phyloP scores from a whole-genome alignment of 1,140 invertebrate genomes.

The Ectropis grisescens region DNA sequence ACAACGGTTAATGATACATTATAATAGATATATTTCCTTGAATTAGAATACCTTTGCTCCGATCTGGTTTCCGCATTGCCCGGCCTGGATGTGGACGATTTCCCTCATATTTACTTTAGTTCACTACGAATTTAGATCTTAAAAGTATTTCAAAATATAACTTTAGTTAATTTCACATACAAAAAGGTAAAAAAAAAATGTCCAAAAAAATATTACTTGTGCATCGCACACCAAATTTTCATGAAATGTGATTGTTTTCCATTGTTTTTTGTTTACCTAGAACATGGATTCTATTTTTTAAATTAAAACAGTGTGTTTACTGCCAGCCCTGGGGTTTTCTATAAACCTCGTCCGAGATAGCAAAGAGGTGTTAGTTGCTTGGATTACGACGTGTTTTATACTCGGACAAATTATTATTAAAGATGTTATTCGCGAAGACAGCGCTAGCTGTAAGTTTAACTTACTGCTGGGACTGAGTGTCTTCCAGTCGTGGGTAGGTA shows the following conservation, averaged over 20 bases:
- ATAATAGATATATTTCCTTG: constrained; percentile 1
- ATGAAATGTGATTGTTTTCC: constrained; percentile 4
- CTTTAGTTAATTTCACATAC: constrained; percentile 12
- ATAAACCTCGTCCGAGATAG: too few relatives aligned
- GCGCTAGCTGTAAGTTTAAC: too few relatives aligned
- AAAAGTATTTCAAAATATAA: constrained; percentile 8
- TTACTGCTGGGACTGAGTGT: too few relatives aligned
- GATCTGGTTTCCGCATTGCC: constrained; percentile 81
- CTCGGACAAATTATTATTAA: too few relatives aligned
- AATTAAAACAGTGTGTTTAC: too few relatives aligned
- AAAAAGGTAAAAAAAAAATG: constrained; percentile 12
- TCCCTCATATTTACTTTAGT: constrained; percentile 67
- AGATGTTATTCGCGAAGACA: too few relatives aligned
- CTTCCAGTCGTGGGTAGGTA: too few relatives aligned
- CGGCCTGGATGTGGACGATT: constrained; percentile 77
- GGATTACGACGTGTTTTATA: too few relatives aligned
- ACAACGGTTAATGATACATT: too few relatives aligned
- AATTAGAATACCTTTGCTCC: constrained; percentile 41
- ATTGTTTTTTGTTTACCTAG: constrained; percentile 10
- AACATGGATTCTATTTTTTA: too few relatives aligned
- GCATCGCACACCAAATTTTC: constrained; percentile 19
- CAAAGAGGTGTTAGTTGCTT: too few relatives aligned
- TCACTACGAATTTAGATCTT: constrained; percentile 20
- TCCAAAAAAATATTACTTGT: constrained; percentile 5
- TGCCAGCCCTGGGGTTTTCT: too few relatives aligned